phyloP scores from a whole-genome alignment of 1,140 invertebrate genomes.

The Campoletis sonorensis region DNA sequence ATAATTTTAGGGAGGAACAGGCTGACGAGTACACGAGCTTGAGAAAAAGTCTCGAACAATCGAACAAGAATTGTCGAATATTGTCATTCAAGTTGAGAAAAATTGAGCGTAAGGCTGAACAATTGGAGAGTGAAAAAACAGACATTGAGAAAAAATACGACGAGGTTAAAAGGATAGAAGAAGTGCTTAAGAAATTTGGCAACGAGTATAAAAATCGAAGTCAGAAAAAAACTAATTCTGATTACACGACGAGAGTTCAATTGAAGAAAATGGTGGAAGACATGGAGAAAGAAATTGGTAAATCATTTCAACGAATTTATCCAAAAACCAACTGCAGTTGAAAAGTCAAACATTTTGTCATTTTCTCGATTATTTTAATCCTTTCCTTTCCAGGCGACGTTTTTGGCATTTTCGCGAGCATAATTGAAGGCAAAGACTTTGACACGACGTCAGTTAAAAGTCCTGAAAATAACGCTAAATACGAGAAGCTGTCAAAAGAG shows the following conservation, averaged over 20 bases:
- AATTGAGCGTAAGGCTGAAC: conserved; percentile 92
- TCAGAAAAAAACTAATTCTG: conserved; percentile 81
- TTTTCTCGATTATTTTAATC: no score
- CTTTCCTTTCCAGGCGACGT: conserved; percentile 78
- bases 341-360: neutral
- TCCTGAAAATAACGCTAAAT: conserved; percentile 64
- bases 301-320: neutral
- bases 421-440: conserved; percentile 76
- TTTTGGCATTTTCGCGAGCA: conserved; percentile 78
- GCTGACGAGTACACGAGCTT: conserved; percentile 97
- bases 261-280: conserved; percentile 88
- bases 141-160: conserved; percentile 83
- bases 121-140: conserved; percentile 90
- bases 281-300: conserved; percentile 87
- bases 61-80: conserved; percentile 98
- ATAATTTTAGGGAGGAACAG: conserved; percentile 98
- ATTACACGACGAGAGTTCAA: conserved; percentile 83
- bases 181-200: conserved; percentile 79
- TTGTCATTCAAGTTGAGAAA: conserved; percentile 99
- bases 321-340: neutral
- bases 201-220: conserved; percentile 81
- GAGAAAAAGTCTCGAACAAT: conserved; percentile 94
- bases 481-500: conserved; percentile 71
- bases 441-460: conserved; percentile 68
- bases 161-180: conserved; percentile 81